These are phyloP conservation scores for Caprella mutica DNA, from an alignment of 2,888 invertebrate species.

Conservation along the genomic window DNA sequence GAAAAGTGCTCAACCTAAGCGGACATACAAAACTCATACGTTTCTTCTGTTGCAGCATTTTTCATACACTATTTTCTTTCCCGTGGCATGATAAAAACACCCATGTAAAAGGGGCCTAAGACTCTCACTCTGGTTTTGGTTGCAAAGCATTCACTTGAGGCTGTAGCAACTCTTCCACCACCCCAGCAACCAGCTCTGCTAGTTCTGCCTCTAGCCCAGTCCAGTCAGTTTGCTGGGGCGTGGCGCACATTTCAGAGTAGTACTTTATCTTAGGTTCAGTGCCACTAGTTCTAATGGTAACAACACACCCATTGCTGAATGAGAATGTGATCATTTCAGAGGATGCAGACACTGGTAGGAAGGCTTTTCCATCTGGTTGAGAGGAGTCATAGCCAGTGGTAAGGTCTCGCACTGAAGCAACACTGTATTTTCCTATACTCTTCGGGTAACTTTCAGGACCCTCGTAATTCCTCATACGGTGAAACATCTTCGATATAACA, in stretches of 20 bases:
- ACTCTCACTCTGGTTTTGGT: conserved; percentile 39
- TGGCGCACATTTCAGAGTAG: conserved; percentile 78
- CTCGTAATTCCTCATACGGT: conserved; percentile 63
- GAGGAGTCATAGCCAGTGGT: conserved; percentile 73
- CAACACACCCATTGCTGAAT: conserved; percentile 70
- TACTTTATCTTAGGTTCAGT: conserved; percentile 99
- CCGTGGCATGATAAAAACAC: too few species aligned
- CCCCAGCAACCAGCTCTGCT: conserved; percentile 60
- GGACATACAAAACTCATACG: too few species aligned
- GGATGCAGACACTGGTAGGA: conserved; percentile 53
- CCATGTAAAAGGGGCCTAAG: too few species aligned
- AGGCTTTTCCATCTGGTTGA: conserved; percentile 56
- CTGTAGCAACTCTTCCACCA: conserved; percentile 68
- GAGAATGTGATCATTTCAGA: conserved; percentile 88
- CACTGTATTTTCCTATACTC: conserved; percentile 34
- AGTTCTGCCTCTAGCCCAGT: conserved; percentile 51
- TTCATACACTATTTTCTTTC: too few species aligned
- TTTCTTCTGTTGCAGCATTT: too few species aligned
- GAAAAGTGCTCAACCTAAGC: too few species aligned
- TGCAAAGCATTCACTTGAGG: conserved; percentile 58
- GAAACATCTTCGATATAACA: conserved; percentile 62
- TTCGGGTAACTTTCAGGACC: conserved; percentile 56
- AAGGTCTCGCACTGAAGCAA: conserved; percentile 61
- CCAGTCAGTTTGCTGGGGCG: conserved; percentile 58
- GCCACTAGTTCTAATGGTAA: conserved; percentile 88